Evolutionary conservation across 1,140 invertebrate species (phyloP), one percentile per base, ranked within the genome.

Genomic region (Pinna nobilis): DNA sequence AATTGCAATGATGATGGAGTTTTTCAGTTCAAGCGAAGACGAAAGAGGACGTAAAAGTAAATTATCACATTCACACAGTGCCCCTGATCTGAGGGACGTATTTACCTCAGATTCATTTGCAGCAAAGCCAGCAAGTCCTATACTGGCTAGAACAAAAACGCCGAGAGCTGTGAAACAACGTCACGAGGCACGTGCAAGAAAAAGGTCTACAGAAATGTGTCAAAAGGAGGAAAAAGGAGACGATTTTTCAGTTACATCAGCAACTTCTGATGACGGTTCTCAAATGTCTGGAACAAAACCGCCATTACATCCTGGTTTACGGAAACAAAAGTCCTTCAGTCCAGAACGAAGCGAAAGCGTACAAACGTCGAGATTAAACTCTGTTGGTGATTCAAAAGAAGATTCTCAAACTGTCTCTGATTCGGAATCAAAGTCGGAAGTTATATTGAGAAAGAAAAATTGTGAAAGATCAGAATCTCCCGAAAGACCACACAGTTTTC

Each of bases 401-500:
- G 3, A 49, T 49, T 49, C 44, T 49, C 18, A 49, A 13, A 18
- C 18, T n/a, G 28, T 28, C 37, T 11, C 39, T 47, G 30, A 44
- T 28, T 53, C 47, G 13, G 47, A 44, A 59, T 35, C 28, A 37
- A 28, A 69, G 15, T 32, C 28, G 3, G 20, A 39, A 44, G n/a
- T 28, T 11, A 5, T 55, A n/a, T 35, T 69, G 6, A 71, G 57
- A 57, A n/a, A 59, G 20, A 71, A 69, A 20, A 59, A 59, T 37
- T 50, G 69, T 20, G 4, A 44, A 57, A 35, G 68, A 18, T 11
- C 39, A 15, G 68, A 70, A n/a, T 32, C 66, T 25, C 28, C 67
- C 9, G 76, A 82, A 63, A 63, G 85, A 66, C 82, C 84, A 47
- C 81, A 78, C 33, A 87, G 85, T 78, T 84, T 87, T 73, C 85